Evolutionary conservation across 2,113 vertebrate genomes (phyloP).

Genomic region (Psammodynastes pulverulentus): DNA sequence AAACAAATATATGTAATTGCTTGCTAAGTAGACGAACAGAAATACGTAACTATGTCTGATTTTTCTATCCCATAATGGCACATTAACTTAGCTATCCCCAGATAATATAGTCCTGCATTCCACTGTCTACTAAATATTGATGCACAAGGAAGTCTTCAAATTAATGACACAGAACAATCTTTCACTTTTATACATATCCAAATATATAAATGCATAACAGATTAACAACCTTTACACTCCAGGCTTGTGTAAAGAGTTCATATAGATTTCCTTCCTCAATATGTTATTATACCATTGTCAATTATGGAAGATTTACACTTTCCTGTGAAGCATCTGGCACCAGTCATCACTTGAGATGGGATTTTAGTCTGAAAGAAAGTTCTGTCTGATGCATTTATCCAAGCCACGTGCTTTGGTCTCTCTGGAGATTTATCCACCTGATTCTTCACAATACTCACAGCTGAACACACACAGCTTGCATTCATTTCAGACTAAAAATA

Average conservation of each 20-base stretch:
- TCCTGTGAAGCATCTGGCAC: constrained; percentile 10
- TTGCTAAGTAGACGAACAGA: neutral
- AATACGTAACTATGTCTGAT: neutral
- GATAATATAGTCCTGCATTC: constrained; percentile 12
- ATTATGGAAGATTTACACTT: neutral
- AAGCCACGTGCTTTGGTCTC: neutral
- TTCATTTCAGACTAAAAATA: neutral
- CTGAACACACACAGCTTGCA: neutral
- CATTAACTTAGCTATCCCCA: neutral
- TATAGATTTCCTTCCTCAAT: neutral
- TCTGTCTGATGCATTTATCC: neutral
- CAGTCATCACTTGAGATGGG: neutral
- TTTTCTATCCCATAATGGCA: neutral
- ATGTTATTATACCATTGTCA: constrained; percentile 31
- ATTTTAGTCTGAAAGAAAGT: constrained; percentile 15
- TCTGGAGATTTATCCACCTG: neutral
- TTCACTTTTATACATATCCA: neutral
- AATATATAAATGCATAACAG: constrained; percentile 6
- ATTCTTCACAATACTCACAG: constrained; percentile 26
- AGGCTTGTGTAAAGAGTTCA: neutral
- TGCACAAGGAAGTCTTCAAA: constrained; percentile 19
- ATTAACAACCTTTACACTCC: constrained; percentile 30
- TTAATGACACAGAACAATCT: constrained; percentile 24
- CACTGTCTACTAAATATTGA: constrained; percentile 23
- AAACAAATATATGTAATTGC: neutral